A percentile compares a stretch with the other conserved stretches of the same genome.
Conservation (phyloP, 2,888 invertebrate species). For the Lochmaea crataegi region DNA sequence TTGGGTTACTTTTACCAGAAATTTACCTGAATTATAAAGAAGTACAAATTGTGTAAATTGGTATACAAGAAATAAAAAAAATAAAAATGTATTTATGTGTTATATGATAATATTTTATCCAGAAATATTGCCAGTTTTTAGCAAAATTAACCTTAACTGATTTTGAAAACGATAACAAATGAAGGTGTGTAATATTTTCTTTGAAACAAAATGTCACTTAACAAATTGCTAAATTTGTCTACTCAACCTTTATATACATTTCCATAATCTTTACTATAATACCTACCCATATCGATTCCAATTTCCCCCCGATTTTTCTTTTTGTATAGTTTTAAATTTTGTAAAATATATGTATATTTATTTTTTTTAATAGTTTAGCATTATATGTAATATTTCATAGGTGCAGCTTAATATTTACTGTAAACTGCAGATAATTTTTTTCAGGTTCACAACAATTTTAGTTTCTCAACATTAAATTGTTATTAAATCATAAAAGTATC, state of each 20-base stretch:
- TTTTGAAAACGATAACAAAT: constrained; percentile 2
- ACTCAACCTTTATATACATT: neutral
- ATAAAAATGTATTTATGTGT: neutral
- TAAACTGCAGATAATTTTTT: constrained; percentile 6
- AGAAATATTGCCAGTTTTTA: neutral
- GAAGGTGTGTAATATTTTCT: neutral
- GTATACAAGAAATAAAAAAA: neutral
- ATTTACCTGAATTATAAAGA: constrained; percentile 2
- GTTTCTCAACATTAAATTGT: too few relatives aligned
- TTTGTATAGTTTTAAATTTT: constrained; percentile 24
- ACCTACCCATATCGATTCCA: neutral
- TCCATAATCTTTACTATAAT: neutral
- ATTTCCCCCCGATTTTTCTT: neutral
- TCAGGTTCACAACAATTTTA: too few relatives aligned
- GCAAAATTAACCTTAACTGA: neutral
- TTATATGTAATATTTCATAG: constrained; percentile 6
- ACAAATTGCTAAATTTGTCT: neutral
- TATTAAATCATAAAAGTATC: neutral
- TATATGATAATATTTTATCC: neutral
- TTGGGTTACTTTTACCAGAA: neutral
- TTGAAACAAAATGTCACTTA: neutral
- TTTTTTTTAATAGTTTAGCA: constrained; percentile 27
- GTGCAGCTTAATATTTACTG: constrained; percentile 14
- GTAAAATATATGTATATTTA: constrained; percentile 33
- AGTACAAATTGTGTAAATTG: constrained; percentile 7